A percentile compares a stretch with the other conserved stretches of the same genome.
Evolutionary conservation across 2,888 invertebrate genomes (phyloP).

Genomic region (Oasisia sp.): DNA sequence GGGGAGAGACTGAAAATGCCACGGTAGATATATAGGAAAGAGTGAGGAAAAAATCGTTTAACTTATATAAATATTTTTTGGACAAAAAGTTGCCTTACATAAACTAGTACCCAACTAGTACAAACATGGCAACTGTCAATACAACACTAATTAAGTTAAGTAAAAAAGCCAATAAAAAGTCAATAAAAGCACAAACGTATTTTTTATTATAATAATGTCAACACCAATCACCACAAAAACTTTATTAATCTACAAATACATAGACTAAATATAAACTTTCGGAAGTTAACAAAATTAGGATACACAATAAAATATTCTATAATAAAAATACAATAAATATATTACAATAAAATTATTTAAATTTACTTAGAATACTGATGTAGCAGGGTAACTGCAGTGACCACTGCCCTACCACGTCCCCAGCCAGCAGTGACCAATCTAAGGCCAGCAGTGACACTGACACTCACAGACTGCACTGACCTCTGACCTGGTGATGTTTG

Average conservation of each 20-base stretch:
- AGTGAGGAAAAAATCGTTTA: too few species aligned
- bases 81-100: too few species aligned
- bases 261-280: neutral
- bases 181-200: too few species aligned
- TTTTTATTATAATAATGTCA: too few species aligned
- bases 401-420: neutral
- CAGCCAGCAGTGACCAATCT: conserved; percentile 40
- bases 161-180: too few species aligned
- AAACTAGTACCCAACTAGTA: too few species aligned
- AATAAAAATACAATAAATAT: too few species aligned
- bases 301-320: neutral
- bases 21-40: neutral
- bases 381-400: neutral
- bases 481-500: neutral
- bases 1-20: neutral
- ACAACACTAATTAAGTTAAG: too few species aligned
- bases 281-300: conserved; percentile 6
- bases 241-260: neutral
- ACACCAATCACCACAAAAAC: neutral
- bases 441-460: conserved; percentile 52
- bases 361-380: too few species aligned
- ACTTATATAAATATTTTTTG: too few species aligned
- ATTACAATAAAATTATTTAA: too few species aligned
- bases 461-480: neutral
- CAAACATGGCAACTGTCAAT: too few species aligned